Evolutionary conservation across 2,113 vertebrate species (phyloP).

Genomic region (Tenrec ecaudatus): DNA sequence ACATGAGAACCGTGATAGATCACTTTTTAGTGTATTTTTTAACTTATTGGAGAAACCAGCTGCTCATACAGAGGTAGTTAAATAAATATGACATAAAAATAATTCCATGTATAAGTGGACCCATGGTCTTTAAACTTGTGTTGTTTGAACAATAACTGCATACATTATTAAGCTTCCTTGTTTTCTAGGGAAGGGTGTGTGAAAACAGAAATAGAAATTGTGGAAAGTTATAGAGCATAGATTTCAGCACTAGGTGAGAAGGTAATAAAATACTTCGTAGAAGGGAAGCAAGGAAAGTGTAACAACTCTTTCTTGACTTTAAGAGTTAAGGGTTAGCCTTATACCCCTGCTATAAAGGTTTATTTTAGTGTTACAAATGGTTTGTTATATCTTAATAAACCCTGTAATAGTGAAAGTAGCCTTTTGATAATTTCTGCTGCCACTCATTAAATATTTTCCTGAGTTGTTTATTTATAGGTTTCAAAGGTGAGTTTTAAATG

Average conservation of each 20-base stretch:
- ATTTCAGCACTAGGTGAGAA: not conserved
- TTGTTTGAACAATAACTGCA: too few species aligned
- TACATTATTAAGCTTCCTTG: too few species aligned
- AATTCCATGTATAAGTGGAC: too few species aligned
- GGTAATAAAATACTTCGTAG: not conserved
- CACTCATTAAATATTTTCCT: constrained; percentile 24
- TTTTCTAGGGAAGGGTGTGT: too few species aligned
- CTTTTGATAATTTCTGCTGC: not conserved
- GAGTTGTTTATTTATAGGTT: constrained; percentile 49
- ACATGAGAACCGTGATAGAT: too few species aligned
- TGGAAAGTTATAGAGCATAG: not conserved
- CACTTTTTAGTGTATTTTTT: too few species aligned
- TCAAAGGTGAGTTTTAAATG: constrained; percentile 69
- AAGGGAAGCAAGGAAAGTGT: not conserved
- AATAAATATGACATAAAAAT: too few species aligned
- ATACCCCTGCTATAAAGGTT: not conserved
- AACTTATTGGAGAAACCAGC: too few species aligned
- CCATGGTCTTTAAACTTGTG: too few species aligned
- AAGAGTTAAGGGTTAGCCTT: not conserved
- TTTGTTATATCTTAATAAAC: not conserved
- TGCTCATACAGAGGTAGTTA: too few species aligned
- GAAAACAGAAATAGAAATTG: not conserved
- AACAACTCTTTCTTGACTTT: not conserved
- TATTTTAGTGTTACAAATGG: too few species aligned
- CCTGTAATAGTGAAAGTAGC: not conserved